Evolutionary conservation across 2,797 vertebrate species (phyloP).

Genomic region (Pseudomugil gertrudae): DNA sequence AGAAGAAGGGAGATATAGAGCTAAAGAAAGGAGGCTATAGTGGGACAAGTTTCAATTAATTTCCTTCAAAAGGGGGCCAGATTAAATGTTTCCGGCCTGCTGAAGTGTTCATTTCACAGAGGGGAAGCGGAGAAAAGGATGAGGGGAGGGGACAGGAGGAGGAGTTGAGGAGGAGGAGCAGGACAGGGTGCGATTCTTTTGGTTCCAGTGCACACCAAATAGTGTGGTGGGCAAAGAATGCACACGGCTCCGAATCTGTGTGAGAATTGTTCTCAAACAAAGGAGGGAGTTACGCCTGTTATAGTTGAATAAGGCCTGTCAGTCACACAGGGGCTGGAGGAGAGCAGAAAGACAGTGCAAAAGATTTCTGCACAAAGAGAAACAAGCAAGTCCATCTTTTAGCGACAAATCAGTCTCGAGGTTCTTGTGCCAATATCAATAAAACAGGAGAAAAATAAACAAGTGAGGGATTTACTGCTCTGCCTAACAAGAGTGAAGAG

Average conservation of each 20-base stretch:
- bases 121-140: slow-evolving; percentile 85
- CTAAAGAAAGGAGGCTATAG: slow-evolving; percentile 90
- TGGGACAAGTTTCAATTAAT: slow-evolving; percentile 99
- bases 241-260: slow-evolving; percentile 95
- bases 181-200: slow-evolving; percentile 93
- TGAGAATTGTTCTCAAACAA: slow-evolving; percentile 99
- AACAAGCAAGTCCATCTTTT: slow-evolving; percentile 99
- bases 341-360: slow-evolving; percentile 92
- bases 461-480: slow-evolving; percentile 87
- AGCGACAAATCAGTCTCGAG: slow-evolving; percentile 95
- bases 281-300: slow-evolving; percentile 99
- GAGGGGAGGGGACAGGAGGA: slow-evolving; percentile 77
- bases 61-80: slow-evolving; percentile 93
- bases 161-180: slow-evolving; percentile 90
- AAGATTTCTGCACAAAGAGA: slow-evolving; percentile 98
- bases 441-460: slow-evolving; percentile 90
- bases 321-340: slow-evolving; percentile 98
- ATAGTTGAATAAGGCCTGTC: slow-evolving; percentile 99
- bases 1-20: slow-evolving; percentile 79
- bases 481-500: slow-evolving; percentile 60
- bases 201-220: slow-evolving; percentile 95
- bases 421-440: slow-evolving; percentile 92
- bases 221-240: slow-evolving; percentile 96
- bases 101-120: slow-evolving; percentile 99
- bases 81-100: slow-evolving; percentile 99